Base-by-base conservation (phyloP, 2,888 invertebrate genomes). In the Notodonta ziczac region DNA sequence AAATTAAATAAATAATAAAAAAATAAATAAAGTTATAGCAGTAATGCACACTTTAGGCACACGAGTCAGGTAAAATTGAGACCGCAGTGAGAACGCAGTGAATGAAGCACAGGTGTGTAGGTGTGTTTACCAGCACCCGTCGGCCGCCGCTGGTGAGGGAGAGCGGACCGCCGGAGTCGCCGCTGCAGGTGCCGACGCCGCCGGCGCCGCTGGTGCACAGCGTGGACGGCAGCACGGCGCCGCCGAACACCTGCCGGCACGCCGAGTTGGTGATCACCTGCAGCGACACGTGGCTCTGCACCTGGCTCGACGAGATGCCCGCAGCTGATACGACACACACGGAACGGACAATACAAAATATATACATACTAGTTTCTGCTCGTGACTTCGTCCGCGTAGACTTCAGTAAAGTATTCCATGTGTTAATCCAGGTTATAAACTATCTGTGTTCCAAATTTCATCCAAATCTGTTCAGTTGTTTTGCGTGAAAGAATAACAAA, bases 251-350 rank as follows among this genome's bases (percentile, higher is more conserved):
- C 50, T 67, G 72, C 13, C 52, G 68, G 74, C 90, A 91, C 48
- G 67, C 82, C 0, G 77, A 70, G 80, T 90, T 91, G 55, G 80
- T 74, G 74, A 91, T 86, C 65, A 90, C 87, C 52, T 79, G 82
- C 70, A 94, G 85, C 53, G 81, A 80, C 59, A 93, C 92, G 60
- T 89, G 93, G 69, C 92, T 91, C 69, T 91, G 81, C 46, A 72
- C 63, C 74, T 87, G 87, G 60, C 66, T 65, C 73, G 74, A 66
- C 57, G 74, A 32, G 78, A 88, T 84, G 8, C 76, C 67, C 3
- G 63, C 55, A 8, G 50, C 88, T 89, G 74, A n/a, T 59, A 57
- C 54, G 44, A 58, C 6, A 60, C 0, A 46, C 55, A 5, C 46
- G 32, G 2, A 67, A 63, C 63, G 56, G 9, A n/a, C 35, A 35